Percentiles rank a stretch among this genome's conserved stretches.
These are phyloP conservation scores for Heterodera carotae DNA, from an alignment of 1,140 invertebrate species.

Conservation along the genomic window DNA sequence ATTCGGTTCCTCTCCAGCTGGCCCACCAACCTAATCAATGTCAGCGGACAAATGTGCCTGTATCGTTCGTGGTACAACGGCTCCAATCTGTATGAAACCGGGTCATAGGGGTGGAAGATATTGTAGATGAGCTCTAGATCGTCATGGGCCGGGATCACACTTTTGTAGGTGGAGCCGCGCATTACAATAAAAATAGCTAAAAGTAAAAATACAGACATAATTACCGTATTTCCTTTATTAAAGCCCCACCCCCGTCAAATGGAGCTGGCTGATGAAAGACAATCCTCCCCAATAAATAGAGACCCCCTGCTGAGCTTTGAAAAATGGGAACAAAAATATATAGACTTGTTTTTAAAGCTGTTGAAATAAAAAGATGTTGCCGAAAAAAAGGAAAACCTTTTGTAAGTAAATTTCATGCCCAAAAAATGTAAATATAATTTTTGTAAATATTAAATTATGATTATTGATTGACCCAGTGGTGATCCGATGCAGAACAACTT, in stretches of 20 bases:
- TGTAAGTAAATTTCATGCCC: too few species aligned
- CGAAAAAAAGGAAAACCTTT: too few species aligned
- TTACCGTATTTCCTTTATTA: background rate
- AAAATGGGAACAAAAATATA: too few species aligned
- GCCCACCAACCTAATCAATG: constrained; percentile 68
- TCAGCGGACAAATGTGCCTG: constrained; percentile 73
- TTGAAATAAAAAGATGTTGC: too few species aligned
- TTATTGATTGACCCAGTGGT: constrained; percentile 48
- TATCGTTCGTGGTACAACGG: constrained; percentile 75
- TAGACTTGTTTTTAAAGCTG: too few species aligned
- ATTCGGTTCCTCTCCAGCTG: too few species aligned
- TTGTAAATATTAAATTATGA: background rate
- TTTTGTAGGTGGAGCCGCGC: constrained; percentile 67
- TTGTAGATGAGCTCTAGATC: constrained; percentile 76
- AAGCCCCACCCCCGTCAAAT: too few species aligned
- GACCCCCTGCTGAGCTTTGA: too few species aligned
- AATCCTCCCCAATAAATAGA: background rate
- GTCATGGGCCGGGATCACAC: constrained; percentile 54
- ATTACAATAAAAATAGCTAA: constrained; percentile 73
- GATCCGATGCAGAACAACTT: constrained; percentile 79
- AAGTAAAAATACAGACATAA: constrained; percentile 71
- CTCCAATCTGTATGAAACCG: constrained; percentile 75
- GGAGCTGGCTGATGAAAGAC: background rate
- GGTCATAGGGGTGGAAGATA: constrained; percentile 79
- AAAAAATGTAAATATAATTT: background rate